Conservation (phyloP, 64 coral and sea anemone species). For the Actinia tenebrosa region DNA sequence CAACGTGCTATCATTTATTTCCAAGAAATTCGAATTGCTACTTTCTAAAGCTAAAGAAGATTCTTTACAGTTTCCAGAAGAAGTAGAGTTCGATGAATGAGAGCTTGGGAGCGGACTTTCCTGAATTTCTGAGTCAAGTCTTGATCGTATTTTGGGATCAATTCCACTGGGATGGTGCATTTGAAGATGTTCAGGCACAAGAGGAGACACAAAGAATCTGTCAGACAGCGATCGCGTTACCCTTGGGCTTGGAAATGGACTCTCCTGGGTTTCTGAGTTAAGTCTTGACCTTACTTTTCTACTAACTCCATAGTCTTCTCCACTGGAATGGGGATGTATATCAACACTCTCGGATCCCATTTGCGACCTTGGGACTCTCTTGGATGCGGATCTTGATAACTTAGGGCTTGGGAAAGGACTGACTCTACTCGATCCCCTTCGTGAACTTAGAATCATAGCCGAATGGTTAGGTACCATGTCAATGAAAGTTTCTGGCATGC, state of each 20-base stretch:
- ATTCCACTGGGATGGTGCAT: background rate
- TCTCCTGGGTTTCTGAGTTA: background rate
- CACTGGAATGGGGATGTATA: background rate
- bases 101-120: background rate
- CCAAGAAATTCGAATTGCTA: background rate
- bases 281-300: background rate
- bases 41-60: background rate
- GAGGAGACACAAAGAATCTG: background rate
- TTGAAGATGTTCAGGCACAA: background rate
- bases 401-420: slow-evolving; percentile 12
- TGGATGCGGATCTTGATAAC: background rate
- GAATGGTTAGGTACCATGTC: slow-evolving; percentile 11
- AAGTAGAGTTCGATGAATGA: background rate
- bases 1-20: background rate
- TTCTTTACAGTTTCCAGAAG: background rate
- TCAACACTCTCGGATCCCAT: background rate
- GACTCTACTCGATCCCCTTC: background rate
- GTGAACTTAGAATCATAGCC: background rate
- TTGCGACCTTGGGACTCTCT: background rate
- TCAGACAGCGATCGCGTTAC: background rate
- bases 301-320: background rate
- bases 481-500: slow-evolving; percentile 17
- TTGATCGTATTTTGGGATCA: slow-evolving; percentile 11
- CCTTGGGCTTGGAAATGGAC: background rate
- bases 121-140: background rate